Evolutionary conservation across 2,113 vertebrate species (phyloP).

Genomic region (Odontophorus gujanensis): DNA sequence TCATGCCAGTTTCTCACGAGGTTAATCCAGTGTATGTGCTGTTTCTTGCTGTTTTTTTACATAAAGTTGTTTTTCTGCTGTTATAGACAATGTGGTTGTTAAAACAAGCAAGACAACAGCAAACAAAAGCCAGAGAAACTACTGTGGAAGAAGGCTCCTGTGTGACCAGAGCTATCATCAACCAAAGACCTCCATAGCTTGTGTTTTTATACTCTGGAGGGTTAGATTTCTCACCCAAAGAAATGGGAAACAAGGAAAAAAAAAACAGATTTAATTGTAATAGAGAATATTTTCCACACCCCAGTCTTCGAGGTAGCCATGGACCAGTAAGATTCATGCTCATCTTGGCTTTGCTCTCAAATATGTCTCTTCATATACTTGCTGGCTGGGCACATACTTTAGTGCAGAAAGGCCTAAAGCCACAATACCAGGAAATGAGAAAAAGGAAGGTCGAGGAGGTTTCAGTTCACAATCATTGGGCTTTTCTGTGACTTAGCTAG

Average conservation of each 20-base stretch:
- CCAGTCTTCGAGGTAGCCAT: rapidly evolving
- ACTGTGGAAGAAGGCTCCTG: background rate
- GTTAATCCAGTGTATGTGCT: background rate
- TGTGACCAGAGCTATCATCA: background rate
- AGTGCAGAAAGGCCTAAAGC: background rate
- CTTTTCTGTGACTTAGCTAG: background rate
- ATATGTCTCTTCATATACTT: background rate
- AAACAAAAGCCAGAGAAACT: background rate
- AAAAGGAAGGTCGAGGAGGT: background rate
- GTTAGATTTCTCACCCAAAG: background rate
- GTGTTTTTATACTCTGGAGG: background rate
- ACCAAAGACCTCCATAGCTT: background rate
- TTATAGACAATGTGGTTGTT: background rate
- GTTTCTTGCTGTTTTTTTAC: background rate
- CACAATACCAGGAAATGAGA: background rate
- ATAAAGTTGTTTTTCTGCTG: background rate
- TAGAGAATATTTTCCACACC: background rate
- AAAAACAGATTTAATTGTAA: background rate
- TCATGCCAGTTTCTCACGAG: conserved; percentile 42
- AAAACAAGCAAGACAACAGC: background rate
- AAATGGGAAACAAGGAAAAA: background rate
- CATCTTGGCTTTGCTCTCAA: background rate
- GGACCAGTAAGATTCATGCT: background rate
- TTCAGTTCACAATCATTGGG: background rate
- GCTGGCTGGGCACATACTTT: background rate